phyloP scores from a whole-genome alignment of 2,888 invertebrate species.

The Dynastes maya region DNA sequence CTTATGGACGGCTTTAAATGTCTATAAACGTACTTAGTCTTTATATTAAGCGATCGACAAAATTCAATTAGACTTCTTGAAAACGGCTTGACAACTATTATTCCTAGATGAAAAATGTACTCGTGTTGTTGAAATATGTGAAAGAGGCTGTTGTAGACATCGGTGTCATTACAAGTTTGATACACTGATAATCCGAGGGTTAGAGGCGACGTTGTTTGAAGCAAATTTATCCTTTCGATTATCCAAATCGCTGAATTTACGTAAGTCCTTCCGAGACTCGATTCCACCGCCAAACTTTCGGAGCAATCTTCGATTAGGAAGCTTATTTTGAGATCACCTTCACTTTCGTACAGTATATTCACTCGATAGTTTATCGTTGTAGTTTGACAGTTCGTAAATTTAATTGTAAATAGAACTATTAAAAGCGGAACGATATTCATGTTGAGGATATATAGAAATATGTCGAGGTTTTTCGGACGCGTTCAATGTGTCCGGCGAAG shows the following conservation, averaged over 20 bases:
- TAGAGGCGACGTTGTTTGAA: conserved; percentile 60
- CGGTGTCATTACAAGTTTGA: conserved; percentile 62
- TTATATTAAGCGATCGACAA: conserved; percentile 61
- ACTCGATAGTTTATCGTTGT: conserved; percentile 22
- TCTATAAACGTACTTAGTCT: conserved; percentile 55
- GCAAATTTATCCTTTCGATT: conserved; percentile 63
- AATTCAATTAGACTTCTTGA: conserved; percentile 60
- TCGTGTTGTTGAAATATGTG: conserved; percentile 59
- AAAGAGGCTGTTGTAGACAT: conserved; percentile 63
- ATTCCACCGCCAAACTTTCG: conserved; percentile 56
- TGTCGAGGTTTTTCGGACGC: conserved; percentile 25
- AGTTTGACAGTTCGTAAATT: conserved; percentile 27
- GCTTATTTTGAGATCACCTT: conserved; percentile 63
- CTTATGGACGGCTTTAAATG: conserved; percentile 59
- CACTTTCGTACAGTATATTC: conserved; percentile 56
- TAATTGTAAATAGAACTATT: conserved; percentile 3
- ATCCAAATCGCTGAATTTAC: conserved; percentile 66
- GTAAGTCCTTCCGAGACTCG: conserved; percentile 55
- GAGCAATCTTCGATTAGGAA: conserved; percentile 63
- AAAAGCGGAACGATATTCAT: conserved; percentile 2
- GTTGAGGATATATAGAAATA: conserved; percentile 1
- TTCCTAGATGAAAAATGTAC: conserved; percentile 60
- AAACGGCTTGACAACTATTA: conserved; percentile 58
- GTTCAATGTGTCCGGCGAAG: conserved; percentile 8
- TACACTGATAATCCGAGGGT: conserved; percentile 62